phyloP scores from a whole-genome alignment of 2,797 vertebrate genomes.

The Phataginus tetradactyla region DNA sequence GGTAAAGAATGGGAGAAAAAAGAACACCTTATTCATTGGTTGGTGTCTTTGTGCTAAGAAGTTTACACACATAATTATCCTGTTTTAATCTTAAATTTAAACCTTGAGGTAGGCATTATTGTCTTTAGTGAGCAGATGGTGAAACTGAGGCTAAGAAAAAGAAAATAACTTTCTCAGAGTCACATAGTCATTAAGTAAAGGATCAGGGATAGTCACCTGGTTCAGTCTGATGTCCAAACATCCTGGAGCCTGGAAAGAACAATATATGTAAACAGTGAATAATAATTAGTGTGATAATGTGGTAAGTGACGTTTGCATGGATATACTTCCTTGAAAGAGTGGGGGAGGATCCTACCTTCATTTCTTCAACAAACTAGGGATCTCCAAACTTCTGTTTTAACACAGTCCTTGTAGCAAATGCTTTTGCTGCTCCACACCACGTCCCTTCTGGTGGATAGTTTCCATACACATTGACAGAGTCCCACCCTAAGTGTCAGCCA shows the following conservation, averaged over 20 bases:
- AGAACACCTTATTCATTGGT: background rate
- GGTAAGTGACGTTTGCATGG: background rate
- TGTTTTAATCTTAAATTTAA: conserved; percentile 23
- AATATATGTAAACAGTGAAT: background rate
- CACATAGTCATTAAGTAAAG: background rate
- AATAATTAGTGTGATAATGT: background rate
- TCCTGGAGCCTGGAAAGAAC: background rate
- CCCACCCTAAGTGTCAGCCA: background rate
- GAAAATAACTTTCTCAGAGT: conserved; percentile 8
- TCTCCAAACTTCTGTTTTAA: conserved; percentile 19
- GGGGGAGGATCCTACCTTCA: background rate
- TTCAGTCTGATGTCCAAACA: background rate
- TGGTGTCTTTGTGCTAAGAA: background rate
- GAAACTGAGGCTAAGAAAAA: conserved; percentile 1
- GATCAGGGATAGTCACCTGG: background rate
- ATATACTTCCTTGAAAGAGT: background rate
- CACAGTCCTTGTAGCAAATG: background rate
- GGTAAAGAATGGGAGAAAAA: background rate
- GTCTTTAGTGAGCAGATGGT: background rate
- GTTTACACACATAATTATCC: background rate
- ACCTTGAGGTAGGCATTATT: background rate
- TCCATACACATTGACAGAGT: background rate
- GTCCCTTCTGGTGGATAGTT: background rate
- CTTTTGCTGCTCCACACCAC: background rate
- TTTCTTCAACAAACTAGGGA: background rate